phyloP scores from a whole-genome alignment of 2,113 vertebrate species.

The Hypanus sabinus region DNA sequence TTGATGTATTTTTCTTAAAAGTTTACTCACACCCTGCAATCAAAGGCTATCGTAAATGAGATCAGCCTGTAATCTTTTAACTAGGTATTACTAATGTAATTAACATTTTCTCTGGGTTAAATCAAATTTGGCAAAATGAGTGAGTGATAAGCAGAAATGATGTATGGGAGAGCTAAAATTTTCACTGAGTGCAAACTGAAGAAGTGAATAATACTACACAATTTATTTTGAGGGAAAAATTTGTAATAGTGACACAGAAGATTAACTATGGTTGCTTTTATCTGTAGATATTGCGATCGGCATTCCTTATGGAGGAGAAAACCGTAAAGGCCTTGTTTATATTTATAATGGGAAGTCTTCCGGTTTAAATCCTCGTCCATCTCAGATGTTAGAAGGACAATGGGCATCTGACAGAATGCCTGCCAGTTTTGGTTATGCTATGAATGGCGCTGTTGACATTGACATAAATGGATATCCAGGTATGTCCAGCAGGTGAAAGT shows the following conservation, averaged over 20 bases:
- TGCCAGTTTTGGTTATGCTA: conserved; percentile 86
- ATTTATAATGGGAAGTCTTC: conserved; percentile 79
- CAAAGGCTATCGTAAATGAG: neutral
- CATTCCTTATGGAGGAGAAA: conserved; percentile 79
- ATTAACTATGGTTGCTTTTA: neutral
- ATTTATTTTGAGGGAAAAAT: neutral
- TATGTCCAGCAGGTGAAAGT: conserved; percentile 44
- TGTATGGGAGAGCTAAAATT: neutral
- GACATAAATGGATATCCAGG: conserved; percentile 94
- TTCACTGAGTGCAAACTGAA: neutral
- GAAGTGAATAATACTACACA: neutral
- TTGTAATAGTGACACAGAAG: neutral
- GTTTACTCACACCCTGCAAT: neutral
- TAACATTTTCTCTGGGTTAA: neutral
- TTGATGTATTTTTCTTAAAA: neutral
- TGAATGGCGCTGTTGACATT: conserved; percentile 85
- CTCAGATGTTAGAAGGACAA: conserved; percentile 78
- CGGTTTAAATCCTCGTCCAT: conserved; percentile 64
- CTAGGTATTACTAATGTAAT: neutral
- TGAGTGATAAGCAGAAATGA: conserved; percentile 1
- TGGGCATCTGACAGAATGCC: conserved; percentile 84
- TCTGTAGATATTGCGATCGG: conserved; percentile 79
- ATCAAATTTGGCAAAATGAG: neutral
- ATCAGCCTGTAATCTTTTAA: neutral
- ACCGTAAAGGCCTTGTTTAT: conserved; percentile 75